phyloP scores from a whole-genome alignment of 2,797 vertebrate genomes.

The Acipenser ruthenus region DNA sequence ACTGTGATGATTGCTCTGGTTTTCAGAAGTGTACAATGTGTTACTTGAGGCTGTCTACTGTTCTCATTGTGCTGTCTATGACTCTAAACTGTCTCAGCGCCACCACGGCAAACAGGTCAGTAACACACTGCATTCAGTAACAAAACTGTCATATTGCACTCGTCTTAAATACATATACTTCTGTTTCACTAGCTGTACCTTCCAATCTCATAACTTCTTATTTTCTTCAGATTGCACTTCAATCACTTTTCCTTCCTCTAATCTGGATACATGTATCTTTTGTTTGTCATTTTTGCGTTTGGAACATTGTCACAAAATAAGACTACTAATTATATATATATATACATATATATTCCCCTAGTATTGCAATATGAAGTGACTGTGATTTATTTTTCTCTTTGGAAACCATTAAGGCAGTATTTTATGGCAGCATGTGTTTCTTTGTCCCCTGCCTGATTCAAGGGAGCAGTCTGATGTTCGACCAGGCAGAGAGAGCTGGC shows the following conservation, averaged over 20 bases:
- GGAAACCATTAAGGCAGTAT: constrained; percentile 45
- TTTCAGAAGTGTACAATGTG: constrained; percentile 47
- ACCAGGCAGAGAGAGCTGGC: constrained; percentile 50
- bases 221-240: not conserved
- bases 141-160: constrained; percentile 5
- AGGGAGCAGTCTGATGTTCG: constrained; percentile 43
- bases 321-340: too few species aligned
- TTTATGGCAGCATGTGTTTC: too few species aligned
- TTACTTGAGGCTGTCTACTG: constrained; percentile 56
- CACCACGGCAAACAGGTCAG: constrained; percentile 68
- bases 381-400: constrained; percentile 24
- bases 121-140: not conserved
- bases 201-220: not conserved
- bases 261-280: too few species aligned
- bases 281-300: too few species aligned
- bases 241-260: not conserved
- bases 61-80: constrained; percentile 57
- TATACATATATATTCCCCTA: too few species aligned
- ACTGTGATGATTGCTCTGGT: too few species aligned
- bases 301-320: too few species aligned
- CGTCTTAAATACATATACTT: constrained; percentile 6
- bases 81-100: constrained; percentile 58
- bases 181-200: not conserved
- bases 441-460: constrained; percentile 29
- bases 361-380: too few species aligned